These are phyloP conservation scores for Ashinkailepas kermadecensis DNA, from an alignment of 2,888 invertebrate species.

Conservation along the genomic window DNA sequence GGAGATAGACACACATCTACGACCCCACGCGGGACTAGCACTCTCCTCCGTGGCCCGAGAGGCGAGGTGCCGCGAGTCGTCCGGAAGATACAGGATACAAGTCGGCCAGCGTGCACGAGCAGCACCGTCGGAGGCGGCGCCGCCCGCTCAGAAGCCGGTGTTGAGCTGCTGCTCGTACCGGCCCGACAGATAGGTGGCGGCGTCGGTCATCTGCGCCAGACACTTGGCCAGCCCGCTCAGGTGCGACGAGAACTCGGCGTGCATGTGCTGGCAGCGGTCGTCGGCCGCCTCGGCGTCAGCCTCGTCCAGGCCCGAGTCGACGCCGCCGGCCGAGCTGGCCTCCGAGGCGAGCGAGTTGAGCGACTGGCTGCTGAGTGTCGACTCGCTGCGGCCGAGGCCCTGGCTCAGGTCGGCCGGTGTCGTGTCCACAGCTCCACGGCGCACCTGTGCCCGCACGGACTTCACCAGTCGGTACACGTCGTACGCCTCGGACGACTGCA, in stretches of 20 bases:
- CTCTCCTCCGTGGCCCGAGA: background rate
- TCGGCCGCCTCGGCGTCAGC: background rate
- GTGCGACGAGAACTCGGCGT: background rate
- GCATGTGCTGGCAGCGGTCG: background rate
- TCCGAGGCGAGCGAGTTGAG: constrained; percentile 4
- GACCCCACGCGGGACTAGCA: background rate
- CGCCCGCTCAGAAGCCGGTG: background rate
- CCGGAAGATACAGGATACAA: background rate
- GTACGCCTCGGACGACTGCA: background rate
- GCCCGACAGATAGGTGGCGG: background rate
- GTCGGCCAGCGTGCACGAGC: background rate
- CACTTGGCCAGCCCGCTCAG: constrained; percentile 14
- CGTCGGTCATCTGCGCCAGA: constrained; percentile 14
- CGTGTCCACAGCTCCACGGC: background rate
- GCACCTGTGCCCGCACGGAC: background rate
- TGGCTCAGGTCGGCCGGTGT: background rate
- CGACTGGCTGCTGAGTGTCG: constrained; percentile 3
- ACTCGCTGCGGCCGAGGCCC: background rate
- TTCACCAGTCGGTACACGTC: constrained; percentile 4
- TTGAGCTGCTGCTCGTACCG: constrained; percentile 9
- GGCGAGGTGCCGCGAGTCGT: background rate
- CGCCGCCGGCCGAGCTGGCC: background rate
- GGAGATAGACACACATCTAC: background rate
- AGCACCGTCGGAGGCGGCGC: no score
- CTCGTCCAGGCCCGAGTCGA: constrained; percentile 4